Conservation (phyloP, 2,888 invertebrate genomes). For the Penaeus monodon region DNA sequence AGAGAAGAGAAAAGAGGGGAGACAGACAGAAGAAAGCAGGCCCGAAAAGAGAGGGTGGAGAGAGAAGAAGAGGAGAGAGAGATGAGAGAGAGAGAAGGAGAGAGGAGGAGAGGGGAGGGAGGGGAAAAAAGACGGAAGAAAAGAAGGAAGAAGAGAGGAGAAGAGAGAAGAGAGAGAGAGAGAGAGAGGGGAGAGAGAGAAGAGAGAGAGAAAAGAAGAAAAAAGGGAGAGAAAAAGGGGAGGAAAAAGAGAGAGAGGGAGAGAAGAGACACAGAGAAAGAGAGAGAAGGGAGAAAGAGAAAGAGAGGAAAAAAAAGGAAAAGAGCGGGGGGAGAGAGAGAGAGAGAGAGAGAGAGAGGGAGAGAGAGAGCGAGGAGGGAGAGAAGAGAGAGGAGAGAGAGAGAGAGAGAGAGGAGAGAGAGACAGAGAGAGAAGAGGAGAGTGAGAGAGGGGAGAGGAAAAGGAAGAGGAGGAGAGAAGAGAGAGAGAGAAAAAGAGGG, state of each 20-base stretch:
- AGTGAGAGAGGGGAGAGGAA: not conserved
- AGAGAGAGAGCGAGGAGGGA: not conserved
- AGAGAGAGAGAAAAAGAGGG: slow-evolving; percentile 3
- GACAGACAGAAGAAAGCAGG: too few relatives aligned
- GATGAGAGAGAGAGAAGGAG: slow-evolving; percentile 6
- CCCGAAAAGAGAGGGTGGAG: too few relatives aligned
- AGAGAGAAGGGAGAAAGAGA: too few relatives aligned
- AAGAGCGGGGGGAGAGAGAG: not conserved
- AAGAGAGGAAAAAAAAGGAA: not conserved
- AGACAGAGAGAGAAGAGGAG: not conserved
- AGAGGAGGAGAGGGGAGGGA: slow-evolving; percentile 11
- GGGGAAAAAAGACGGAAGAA: not conserved
- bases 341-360: not conserved
- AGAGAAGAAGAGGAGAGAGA: too few relatives aligned
- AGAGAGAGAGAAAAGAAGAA: slow-evolving; percentile 9
- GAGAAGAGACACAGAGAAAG: not conserved
- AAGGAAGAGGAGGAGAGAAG: too few relatives aligned
- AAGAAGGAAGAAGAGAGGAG: not conserved
- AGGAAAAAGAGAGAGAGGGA: not conserved
- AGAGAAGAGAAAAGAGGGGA: too few relatives aligned
- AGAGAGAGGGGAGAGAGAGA: too few relatives aligned
- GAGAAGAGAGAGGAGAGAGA: not conserved
- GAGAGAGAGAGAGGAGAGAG: not conserved
- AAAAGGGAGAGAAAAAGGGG: not conserved
- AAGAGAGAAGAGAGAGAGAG: too few relatives aligned